phyloP scores from a whole-genome alignment of 2,888 invertebrate genomes.

The Drosophila rellima region DNA sequence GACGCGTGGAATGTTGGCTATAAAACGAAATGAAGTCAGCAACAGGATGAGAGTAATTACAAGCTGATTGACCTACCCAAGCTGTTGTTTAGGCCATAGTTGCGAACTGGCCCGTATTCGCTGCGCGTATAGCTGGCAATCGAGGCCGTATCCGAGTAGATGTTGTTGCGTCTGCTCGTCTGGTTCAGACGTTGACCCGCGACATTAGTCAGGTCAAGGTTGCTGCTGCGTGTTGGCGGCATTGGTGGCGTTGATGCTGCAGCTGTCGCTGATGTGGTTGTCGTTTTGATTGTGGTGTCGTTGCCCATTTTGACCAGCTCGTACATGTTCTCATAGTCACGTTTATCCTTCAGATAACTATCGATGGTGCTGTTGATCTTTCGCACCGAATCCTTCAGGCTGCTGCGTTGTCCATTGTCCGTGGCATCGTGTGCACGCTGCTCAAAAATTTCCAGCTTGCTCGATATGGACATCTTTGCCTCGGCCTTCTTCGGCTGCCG shows the following conservation, averaged over 20 bases:
- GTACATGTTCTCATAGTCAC: constrained; percentile 85
- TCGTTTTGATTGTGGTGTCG: constrained; percentile 5
- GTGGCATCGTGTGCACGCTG: constrained; percentile 54
- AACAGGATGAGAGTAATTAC: background rate
- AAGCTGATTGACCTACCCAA: constrained; percentile 74
- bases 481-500: constrained; percentile 81
- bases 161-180: constrained; percentile 66
- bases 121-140: constrained; percentile 84
- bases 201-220: constrained; percentile 66
- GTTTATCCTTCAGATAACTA: constrained; percentile 85
- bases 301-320: constrained; percentile 82
- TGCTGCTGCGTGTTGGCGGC: constrained; percentile 79
- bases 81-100: constrained; percentile 83
- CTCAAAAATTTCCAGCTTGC: constrained; percentile 84
- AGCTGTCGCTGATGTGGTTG: constrained; percentile 14
- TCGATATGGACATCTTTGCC: constrained; percentile 78
- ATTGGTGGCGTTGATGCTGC: constrained; percentile 76
- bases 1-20: constrained; percentile 87
- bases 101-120: constrained; percentile 84
- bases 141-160: constrained; percentile 81
- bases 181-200: constrained; percentile 70
- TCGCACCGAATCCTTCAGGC: constrained; percentile 85
- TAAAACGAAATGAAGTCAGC: background rate
- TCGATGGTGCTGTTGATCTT: constrained; percentile 86
- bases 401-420: constrained; percentile 76